A percentile compares a stretch with the other conserved stretches of the same genome.
Evolutionary conservation across 2,888 invertebrate genomes (phyloP).

Genomic region (Oasisia sp.): DNA sequence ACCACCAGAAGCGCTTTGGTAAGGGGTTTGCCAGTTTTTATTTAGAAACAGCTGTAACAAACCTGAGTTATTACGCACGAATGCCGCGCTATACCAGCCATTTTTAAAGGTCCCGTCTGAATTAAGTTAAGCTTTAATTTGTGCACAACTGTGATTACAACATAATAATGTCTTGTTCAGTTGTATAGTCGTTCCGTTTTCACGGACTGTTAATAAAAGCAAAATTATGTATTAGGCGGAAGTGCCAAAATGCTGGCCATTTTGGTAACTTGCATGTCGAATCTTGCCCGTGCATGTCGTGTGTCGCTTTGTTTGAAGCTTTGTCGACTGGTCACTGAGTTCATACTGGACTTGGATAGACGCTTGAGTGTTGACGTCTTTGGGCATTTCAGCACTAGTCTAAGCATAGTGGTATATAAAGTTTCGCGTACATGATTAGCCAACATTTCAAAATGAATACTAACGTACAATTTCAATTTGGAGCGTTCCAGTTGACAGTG

Average conservation of each 20-base stretch:
- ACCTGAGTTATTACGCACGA: not conserved
- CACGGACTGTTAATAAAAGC: not conserved
- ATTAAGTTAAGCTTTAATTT: not conserved
- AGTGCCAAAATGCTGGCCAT: not conserved
- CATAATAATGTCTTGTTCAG: not conserved
- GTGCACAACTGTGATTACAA: not conserved
- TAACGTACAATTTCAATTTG: constrained; percentile 13
- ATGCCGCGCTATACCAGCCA: not conserved
- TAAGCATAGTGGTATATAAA: not conserved
- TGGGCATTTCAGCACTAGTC: not conserved
- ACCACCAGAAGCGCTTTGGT: constrained; percentile 17
- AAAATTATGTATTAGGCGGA: not conserved
- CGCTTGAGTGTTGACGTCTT: not conserved
- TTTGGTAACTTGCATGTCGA: not conserved
- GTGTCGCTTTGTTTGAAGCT: not conserved
- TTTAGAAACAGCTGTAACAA: not conserved
- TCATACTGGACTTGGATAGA: not conserved
- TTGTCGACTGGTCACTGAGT: not conserved
- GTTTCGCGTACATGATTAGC: not conserved
- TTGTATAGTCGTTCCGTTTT: not conserved
- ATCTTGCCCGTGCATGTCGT: not conserved
- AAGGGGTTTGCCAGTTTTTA: not conserved
- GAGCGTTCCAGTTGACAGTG: constrained; percentile 2
- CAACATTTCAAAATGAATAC: not conserved
- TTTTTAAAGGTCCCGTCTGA: not conserved